phyloP scores from a whole-genome alignment of 2,888 invertebrate genomes.

The Epinotia demarniana region DNA sequence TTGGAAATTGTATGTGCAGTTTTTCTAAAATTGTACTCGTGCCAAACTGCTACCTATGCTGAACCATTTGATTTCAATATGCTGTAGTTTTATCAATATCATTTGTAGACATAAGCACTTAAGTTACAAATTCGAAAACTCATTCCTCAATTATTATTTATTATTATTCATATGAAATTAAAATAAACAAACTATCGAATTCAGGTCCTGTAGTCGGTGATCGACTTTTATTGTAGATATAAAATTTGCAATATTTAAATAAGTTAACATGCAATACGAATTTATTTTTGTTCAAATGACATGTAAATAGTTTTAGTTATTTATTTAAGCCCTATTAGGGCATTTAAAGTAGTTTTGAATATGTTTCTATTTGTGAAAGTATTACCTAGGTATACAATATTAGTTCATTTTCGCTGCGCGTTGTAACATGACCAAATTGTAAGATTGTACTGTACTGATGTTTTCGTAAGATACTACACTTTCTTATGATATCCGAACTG shows the following conservation, averaged over 20 bases:
- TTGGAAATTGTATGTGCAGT: not conserved
- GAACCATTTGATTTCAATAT: not conserved
- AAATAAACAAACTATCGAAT: not conserved
- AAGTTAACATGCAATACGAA: conserved; percentile 7
- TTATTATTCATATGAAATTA: not conserved
- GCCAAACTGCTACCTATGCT: not conserved
- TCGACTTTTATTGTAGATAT: not conserved
- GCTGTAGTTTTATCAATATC: not conserved
- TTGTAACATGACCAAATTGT: conserved; percentile 14
- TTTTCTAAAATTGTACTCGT: not conserved
- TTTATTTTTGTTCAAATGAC: conserved; percentile 36
- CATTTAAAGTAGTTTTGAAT: conserved; percentile 20
- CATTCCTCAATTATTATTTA: not conserved
- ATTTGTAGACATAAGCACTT: not conserved
- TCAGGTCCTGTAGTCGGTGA: not conserved
- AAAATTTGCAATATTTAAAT: not conserved
- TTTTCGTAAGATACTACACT: conserved; percentile 8
- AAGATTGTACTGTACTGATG: conserved; percentile 9
- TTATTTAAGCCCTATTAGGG: conserved; percentile 22
- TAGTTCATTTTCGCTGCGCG: conserved; percentile 15
- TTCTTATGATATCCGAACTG: conserved; percentile 21
- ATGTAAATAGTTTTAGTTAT: conserved; percentile 33
- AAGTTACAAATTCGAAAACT: not conserved
- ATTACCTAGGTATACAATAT: not conserved
- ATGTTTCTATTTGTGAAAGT: conserved; percentile 30